Evolutionary conservation across 2,113 vertebrate genomes (phyloP).

Genomic region (Anguilla japonica): DNA sequence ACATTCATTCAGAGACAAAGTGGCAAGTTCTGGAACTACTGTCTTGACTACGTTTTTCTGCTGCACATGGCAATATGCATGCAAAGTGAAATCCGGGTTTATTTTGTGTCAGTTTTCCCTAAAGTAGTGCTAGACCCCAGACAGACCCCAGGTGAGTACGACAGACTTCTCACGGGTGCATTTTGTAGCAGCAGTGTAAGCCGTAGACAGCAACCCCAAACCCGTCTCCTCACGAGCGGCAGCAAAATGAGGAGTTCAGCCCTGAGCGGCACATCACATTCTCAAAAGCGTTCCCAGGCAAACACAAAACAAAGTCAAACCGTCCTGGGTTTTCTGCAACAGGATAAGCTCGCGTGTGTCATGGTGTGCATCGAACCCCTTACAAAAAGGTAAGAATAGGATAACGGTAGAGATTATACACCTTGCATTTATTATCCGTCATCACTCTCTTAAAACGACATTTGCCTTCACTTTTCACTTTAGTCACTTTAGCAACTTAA

Average conservation of each 20-base stretch:
- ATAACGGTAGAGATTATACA: neutral
- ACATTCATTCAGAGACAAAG: neutral
- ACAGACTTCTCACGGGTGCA: neutral
- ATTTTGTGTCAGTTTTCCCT: neutral
- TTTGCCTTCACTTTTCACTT: slow-evolving; percentile 4
- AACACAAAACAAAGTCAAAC: neutral
- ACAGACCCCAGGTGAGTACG: neutral
- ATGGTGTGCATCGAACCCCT: neutral
- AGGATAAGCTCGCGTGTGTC: neutral
- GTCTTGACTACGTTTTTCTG: neutral
- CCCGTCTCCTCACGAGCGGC: neutral
- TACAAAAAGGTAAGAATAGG: neutral
- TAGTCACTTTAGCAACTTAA: neutral
- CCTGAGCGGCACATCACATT: neutral
- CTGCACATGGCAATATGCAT: neutral
- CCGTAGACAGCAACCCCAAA: neutral
- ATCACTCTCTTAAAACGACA: neutral
- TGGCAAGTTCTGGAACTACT: neutral
- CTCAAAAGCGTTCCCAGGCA: neutral
- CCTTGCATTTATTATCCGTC: neutral
- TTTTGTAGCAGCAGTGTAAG: neutral
- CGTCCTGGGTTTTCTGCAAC: neutral
- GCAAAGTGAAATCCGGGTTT: neutral
- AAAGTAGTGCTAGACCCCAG: neutral
- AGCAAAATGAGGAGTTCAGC: neutral